Evolutionary conservation across 2,797 vertebrate genomes (phyloP), one percentile per base, ranked within the genome.

Genomic region (Adrianichthys oophorus): DNA sequence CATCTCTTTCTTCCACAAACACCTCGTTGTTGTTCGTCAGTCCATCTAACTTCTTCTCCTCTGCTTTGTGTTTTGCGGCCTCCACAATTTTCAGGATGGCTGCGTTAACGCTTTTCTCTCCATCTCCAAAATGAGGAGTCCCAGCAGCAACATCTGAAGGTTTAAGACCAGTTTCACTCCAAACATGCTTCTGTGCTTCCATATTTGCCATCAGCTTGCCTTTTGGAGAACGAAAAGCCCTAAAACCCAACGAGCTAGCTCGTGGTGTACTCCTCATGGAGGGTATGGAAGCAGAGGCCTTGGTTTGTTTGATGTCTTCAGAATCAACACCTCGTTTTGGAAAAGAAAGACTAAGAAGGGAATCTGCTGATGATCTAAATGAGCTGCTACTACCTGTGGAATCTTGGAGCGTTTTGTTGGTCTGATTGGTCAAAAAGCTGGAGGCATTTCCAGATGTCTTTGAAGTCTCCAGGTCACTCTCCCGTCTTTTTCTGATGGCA

Each of bases 1-100:
- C 45, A 48, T 85, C 81, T 52, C 85, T 84, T 65, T 82, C 80
- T 57, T 79, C 65, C 1, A 86, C 68, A 1, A 82, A 62, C 4
- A 58, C 54, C 15, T 62, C 62, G 12, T 61, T 60, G n/a, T 52
- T 44, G 50, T 52, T 53, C 24, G 19, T 41, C 26, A 1, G 32
- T 4, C 32, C 10, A 37, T 10, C 10, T 12, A 37, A 37, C 10
- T 37, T 37, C 42, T 51, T 5, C 46, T 4, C 4, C n/a, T 29
- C 15, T n/a, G 24, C 15, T 49, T 15, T 12, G 4, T 12, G 7
- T 0, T 32, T 24, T 7, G 23, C 49, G 48, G n/a, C 26, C 44
- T 37, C 59, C 46, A 3, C 12, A 23, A 37, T 18, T 13, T 5
- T 13, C 0, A 0, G 44, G 56, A 7, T 15, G 12, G 23, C 41